These are phyloP conservation scores for Saturnia pavonia DNA, from an alignment of 2,888 invertebrate species.

Conservation along the genomic window DNA sequence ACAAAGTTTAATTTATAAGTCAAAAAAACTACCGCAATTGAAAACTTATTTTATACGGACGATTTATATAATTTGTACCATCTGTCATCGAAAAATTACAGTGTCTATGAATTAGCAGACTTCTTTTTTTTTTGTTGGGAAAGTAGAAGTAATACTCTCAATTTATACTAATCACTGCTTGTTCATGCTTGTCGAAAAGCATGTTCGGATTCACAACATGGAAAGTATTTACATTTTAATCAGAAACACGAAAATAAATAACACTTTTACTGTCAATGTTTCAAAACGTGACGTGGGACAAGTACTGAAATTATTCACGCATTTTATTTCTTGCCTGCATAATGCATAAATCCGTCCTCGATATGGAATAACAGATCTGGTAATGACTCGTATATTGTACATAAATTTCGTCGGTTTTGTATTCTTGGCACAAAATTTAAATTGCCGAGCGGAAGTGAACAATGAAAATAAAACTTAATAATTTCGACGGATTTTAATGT, in stretches of 20 bases:
- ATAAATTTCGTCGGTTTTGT: constrained; percentile 38
- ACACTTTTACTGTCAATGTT: neutral
- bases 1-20: neutral
- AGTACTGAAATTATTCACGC: neutral
- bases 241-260: neutral
- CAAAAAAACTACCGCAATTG: neutral
- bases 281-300: neutral
- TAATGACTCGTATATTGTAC: constrained; percentile 47
- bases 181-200: no score
- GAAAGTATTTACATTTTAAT: neutral
- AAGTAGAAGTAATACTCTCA: no score
- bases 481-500: constrained; percentile 37
- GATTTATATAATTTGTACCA: neutral
- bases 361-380: constrained; percentile 39
- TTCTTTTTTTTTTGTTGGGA: neutral
- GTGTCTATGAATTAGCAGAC: neutral
- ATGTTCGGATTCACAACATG: no score
- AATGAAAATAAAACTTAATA: constrained; percentile 43
- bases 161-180: no score
- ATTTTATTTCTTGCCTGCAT: constrained; percentile 40
- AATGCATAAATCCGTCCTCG: constrained; percentile 37
- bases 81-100: neutral
- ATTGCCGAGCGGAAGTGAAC: constrained; percentile 48
- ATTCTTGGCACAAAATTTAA: constrained; percentile 54
- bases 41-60: neutral